Evolutionary conservation across 2,113 vertebrate species (phyloP).

Genomic region (Petromus typicus): DNA sequence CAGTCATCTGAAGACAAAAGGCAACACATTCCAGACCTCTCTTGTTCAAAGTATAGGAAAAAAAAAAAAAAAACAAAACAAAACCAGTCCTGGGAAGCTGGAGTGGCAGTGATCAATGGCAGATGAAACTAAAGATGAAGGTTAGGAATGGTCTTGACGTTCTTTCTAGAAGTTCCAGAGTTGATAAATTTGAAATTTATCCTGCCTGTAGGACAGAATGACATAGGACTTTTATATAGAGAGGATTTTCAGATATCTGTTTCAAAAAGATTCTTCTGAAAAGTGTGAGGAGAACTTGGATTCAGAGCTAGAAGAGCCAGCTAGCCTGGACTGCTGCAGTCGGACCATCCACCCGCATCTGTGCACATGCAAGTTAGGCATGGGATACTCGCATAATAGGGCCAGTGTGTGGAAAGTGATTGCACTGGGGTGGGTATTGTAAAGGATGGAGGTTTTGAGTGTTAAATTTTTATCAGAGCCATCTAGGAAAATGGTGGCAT

Average conservation of each 20-base stretch:
- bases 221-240: not conserved
- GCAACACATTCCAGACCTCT: not conserved
- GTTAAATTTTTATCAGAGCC: not conserved
- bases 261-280: conserved; percentile 18
- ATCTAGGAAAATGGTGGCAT: not conserved
- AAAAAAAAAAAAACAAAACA: too few relatives aligned
- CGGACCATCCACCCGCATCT: not conserved
- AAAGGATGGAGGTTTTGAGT: not conserved
- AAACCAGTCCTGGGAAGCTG: not conserved
- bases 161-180: not conserved
- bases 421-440: not conserved
- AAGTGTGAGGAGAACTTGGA: not conserved
- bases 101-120: not conserved
- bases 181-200: not conserved
- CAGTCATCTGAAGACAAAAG: not conserved
- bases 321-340: not conserved
- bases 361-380: not conserved
- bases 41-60: not conserved
- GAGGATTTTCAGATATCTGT: not conserved
- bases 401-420: not conserved
- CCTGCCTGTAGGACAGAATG: not conserved
- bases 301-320: not conserved
- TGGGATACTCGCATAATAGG: not conserved
- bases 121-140: not conserved
- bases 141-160: not conserved